phyloP scores from a whole-genome alignment of 2,888 invertebrate genomes.

The Oscheius onirici region DNA sequence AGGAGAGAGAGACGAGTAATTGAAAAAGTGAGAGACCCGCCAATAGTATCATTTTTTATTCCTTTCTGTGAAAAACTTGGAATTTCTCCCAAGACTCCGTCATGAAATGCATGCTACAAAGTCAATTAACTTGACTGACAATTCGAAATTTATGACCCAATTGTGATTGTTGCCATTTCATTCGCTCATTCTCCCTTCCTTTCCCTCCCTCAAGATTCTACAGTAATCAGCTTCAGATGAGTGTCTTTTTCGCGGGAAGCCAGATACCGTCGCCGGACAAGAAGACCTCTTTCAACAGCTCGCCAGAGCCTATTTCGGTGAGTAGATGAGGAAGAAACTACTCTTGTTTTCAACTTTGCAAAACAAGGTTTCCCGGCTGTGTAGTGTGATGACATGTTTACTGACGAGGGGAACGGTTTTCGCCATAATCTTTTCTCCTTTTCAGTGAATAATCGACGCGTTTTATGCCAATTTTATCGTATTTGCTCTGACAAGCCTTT shows the following conservation, averaged over 20 bases:
- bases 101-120: not conserved
- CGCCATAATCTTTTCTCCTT: not conserved
- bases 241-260: slow-evolving; percentile 27
- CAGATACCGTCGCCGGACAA: slow-evolving; percentile 30
- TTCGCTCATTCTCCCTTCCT: not conserved
- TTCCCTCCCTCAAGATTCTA: not conserved
- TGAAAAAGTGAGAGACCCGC: slow-evolving; percentile 5
- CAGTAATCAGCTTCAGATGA: slow-evolving; percentile 20
- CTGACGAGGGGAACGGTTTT: not conserved
- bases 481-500: slow-evolving; percentile 10
- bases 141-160: slow-evolving; percentile 14
- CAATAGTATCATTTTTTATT: not conserved
- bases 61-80: too few relatives aligned
- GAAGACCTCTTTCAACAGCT: slow-evolving; percentile 9
- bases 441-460: slow-evolving; percentile 19
- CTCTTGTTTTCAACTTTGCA: not conserved
- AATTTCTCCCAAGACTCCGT: not conserved
- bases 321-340: not conserved
- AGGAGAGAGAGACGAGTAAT: slow-evolving; percentile 15
- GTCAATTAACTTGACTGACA: not conserved
- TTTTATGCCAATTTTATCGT: slow-evolving; percentile 19
- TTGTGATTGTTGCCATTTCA: not conserved
- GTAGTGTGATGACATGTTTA: not conserved
- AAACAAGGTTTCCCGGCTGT: slow-evolving; percentile 3
- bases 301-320: slow-evolving; percentile 28